Percentiles rank a stretch among this genome's conserved stretches.
These are phyloP conservation scores for Ispidina picta DNA, from an alignment of 2,797 vertebrate genomes.

Conservation along the genomic window DNA sequence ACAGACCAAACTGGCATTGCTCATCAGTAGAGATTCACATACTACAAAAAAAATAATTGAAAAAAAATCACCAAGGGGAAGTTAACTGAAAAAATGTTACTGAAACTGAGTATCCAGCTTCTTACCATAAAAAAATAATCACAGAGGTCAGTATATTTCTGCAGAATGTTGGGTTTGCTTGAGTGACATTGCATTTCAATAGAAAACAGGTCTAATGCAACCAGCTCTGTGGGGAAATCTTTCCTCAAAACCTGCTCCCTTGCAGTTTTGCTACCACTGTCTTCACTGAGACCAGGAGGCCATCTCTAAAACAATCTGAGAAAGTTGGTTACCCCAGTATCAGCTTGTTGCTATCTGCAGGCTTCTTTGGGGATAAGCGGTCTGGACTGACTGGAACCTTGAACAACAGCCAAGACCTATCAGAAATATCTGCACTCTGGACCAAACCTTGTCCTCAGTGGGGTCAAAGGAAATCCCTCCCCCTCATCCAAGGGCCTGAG, in stretches of 20 bases:
- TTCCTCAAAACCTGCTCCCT: neutral
- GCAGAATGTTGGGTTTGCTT: neutral
- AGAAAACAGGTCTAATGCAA: neutral
- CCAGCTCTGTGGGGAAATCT: neutral
- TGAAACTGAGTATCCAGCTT: constrained; percentile 1
- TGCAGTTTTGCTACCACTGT: neutral
- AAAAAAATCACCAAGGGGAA: neutral
- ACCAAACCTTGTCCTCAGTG: neutral
- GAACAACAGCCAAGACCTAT: neutral
- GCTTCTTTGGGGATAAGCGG: neutral
- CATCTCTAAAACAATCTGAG: neutral
- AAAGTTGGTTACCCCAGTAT: neutral
- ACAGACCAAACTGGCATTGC: neutral
- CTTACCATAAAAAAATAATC: neutral
- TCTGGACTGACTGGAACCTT: neutral
- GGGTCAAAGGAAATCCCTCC: neutral
- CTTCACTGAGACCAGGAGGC: neutral
- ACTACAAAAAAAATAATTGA: neutral
- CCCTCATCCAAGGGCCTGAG: neutral
- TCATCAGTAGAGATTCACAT: neutral
- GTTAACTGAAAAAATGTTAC: neutral
- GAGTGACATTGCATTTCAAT: neutral
- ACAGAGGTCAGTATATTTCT: neutral
- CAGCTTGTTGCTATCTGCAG: neutral
- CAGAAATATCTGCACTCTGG: neutral